A percentile compares a stretch with the other conserved stretches of the same genome.
These are phyloP conservation scores for Hipparchia sbordonii DNA, from an alignment of 2,888 invertebrate species.

Conservation along the genomic window DNA sequence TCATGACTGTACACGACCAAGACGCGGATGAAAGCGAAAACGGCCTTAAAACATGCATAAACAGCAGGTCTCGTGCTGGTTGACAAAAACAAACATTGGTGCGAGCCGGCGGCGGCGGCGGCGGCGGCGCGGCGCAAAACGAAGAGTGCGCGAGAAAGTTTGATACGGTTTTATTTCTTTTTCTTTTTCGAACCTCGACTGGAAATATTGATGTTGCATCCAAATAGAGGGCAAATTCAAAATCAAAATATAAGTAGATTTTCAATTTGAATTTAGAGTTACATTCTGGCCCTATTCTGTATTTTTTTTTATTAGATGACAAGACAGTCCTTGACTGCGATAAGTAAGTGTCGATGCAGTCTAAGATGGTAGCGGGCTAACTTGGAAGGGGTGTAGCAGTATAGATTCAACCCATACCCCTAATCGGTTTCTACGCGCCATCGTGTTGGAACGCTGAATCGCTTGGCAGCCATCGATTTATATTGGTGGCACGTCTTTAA, in stretches of 20 bases:
- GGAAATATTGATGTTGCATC: constrained; percentile 3
- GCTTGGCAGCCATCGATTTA: too few relatives aligned
- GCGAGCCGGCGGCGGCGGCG: constrained; percentile 48
- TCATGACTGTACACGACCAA: constrained; percentile 13
- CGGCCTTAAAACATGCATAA: constrained; percentile 71
- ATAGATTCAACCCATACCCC: too few relatives aligned
- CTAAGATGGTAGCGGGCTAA: too few relatives aligned
- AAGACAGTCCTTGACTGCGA: too few relatives aligned
- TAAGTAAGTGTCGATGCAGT: too few relatives aligned
- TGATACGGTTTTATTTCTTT: constrained; percentile 39
- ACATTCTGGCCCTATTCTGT: too few relatives aligned
- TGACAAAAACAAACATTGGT: constrained; percentile 74
- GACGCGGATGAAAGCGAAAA: constrained; percentile 70
- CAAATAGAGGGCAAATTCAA: not conserved
- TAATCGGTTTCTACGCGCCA: too few relatives aligned
- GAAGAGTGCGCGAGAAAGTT: constrained; percentile 52
- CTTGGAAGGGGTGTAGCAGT: too few relatives aligned
- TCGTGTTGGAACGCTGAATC: too few relatives aligned
- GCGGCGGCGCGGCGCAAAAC: constrained; percentile 59
- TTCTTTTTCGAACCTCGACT: constrained; percentile 29
- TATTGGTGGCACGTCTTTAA: too few relatives aligned
- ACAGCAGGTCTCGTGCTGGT: constrained; percentile 47
- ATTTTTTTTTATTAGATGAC: too few relatives aligned
- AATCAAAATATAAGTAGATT: not conserved
- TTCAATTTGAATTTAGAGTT: not conserved